Conservation (phyloP, 1,140 invertebrate genomes). For the Scaptomyza hsui region DNA sequence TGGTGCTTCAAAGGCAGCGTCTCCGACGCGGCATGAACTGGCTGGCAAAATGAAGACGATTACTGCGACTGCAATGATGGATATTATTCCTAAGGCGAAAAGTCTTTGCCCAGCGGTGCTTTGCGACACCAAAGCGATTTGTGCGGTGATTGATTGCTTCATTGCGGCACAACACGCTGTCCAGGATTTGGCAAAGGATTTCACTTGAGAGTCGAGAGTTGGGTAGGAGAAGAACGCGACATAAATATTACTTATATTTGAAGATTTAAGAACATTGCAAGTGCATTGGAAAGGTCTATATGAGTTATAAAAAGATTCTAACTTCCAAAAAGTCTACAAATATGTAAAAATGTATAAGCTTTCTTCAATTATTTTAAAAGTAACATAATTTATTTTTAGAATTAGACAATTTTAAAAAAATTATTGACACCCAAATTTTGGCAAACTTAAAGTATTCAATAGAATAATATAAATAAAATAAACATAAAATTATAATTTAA, state of each 20-base stretch:
- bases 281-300: not conserved
- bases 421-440: too few species aligned
- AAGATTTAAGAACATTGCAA: constrained; percentile 11
- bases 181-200: constrained; percentile 61
- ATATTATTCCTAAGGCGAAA: constrained; percentile 82
- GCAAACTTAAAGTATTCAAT: too few species aligned
- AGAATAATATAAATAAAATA: too few species aligned
- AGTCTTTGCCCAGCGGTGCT: constrained; percentile 79
- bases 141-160: constrained; percentile 74
- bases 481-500: too few species aligned
- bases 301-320: not conserved
- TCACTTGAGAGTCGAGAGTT: constrained; percentile 16
- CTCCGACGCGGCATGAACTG: constrained; percentile 66
- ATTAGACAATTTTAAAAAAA: too few species aligned
- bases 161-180: constrained; percentile 65
- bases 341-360: too few species aligned
- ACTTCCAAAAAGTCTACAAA: too few species aligned
- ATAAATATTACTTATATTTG: constrained; percentile 50
- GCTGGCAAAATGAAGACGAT: constrained; percentile 72
- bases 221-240: constrained; percentile 25
- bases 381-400: too few species aligned
- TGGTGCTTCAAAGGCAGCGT: constrained; percentile 75
- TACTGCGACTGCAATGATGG: constrained; percentile 75
- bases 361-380: too few species aligned
- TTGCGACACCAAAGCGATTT: constrained; percentile 81